Base-by-base conservation (phyloP, 2,797 vertebrate genomes). In the Crax fasciolata region DNA sequence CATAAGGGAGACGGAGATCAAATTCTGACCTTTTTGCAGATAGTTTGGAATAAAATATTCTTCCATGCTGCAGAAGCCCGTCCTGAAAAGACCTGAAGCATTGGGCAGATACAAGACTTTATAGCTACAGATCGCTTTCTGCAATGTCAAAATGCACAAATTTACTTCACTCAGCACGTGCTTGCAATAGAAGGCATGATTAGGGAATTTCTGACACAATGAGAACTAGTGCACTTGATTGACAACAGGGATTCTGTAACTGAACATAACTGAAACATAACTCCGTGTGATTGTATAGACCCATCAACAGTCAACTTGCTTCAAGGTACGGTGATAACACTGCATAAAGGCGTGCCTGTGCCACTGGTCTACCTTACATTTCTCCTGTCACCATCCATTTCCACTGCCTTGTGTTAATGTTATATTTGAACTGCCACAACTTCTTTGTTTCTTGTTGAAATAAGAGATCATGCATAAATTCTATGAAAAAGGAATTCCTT, bases 401-500 rank as follows among this genome's bases (percentile, higher is more conserved):
- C 20, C 74, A 28, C 7, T 58, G 32, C 11, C 30, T 84, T 32
- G 11, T 0, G 2, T 57, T 59, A 67, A 9, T 17, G 8, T 30
- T 61, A 6, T 8, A 27, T 5, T 35, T 24, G 39, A 78, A 43
- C 46, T n/a, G 43, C 49, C 30, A 35, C 15, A 11, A 13, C 12
- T 48, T 54, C 21, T 81, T 82, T 51, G 84, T 25, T 59, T 20
- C 6, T 27, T 51, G 59, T 44, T 52, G 84, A 93, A 95, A 63
- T 71, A 90, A 94, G 63, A 92, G 74, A 84, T 70, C 57, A 24
- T 96, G 74, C 72, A 63, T 82, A 48, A 87, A 63, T 63, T 86
- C 67, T 90, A 83, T 63, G 49, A 90, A 87, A 95, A 95, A 95
- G 27, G 51, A 88, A 72, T 75, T 68, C 46, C 25, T 94, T 94